Base-by-base conservation (phyloP, 2,113 vertebrate genomes). In the Murina feae region DNA sequence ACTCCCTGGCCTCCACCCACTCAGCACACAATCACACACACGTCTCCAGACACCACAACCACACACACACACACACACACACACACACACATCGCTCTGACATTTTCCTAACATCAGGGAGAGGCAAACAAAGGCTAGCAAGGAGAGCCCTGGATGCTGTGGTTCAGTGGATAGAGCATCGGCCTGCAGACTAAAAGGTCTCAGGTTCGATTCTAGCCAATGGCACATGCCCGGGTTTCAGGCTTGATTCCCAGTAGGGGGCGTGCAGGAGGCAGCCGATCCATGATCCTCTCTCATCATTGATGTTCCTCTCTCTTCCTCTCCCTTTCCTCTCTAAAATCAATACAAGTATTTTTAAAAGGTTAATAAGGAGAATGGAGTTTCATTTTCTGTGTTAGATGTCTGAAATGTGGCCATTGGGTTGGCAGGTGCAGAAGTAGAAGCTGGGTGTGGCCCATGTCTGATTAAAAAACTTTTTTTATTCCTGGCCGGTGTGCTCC, bases 171-270 rank as follows among this genome's bases (percentile, higher is more conserved):
- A 21, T 8, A 21, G 21, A 58, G 55, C 23, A 3, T 23, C 21
- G 23, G 21, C 55, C 55, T 58, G 55, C 1, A 9, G 21, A 58
- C 23, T 11, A 9, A 25, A 58, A 25, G 55, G 51, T 68, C 0
- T 0, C 0, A 0, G 11, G 20, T 63, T 63, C 28, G 28, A 63
- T 63, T n/a, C 63, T 14, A 5, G 2, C 8, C 18, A 53, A 53
- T 18, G 18, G 20, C 53, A 21, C 5, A 8, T 7, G 18, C 53
- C 16, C 0, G 2, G 51, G 42, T 68, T 0, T 0, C 0, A 0
- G 11, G 20, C 25, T 63, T 11, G 28, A 63, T 63, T 6, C 63
- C 63, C 63, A 17, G 30, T n/a, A 12, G 30, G 32, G 63, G 4
- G 30, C 4, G 2, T n/a, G 63, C 63, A 12, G 63, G 30, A 66